Percentiles rank a stretch among this genome's conserved stretches.
phyloP scores from a whole-genome alignment of 2,113 vertebrate genomes.

The Trochalopteron elliotii region DNA sequence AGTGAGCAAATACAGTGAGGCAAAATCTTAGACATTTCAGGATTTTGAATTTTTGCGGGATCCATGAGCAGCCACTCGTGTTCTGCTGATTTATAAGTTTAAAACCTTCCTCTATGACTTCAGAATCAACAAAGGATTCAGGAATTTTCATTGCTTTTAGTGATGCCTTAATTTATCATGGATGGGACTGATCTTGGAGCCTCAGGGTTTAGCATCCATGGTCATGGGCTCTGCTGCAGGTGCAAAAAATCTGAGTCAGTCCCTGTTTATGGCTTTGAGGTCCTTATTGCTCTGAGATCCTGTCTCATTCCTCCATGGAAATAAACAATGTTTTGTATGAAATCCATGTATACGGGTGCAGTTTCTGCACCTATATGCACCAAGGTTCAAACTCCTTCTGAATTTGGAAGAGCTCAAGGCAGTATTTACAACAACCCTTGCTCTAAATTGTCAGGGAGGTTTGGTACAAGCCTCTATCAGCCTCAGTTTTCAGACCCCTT shows the following conservation, averaged over 20 bases:
- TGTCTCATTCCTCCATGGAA: not conserved
- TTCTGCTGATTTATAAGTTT: not conserved
- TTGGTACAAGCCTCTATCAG: not conserved
- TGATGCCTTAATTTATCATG: not conserved
- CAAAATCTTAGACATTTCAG: not conserved
- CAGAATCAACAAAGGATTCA: not conserved
- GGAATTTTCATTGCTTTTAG: not conserved
- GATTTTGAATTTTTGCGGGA: not conserved
- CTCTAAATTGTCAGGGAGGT: not conserved
- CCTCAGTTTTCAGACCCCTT: not conserved
- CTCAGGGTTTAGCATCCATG: not conserved
- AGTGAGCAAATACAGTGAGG: not conserved
- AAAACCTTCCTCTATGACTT: not conserved
- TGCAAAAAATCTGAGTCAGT: not conserved
- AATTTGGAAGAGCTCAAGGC: not conserved
- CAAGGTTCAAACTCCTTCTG: not conserved
- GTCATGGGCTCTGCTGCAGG: not conserved
- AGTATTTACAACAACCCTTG: not conserved
- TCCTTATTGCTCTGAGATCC: not conserved
- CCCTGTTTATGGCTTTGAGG: not conserved
- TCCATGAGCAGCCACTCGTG: fast-evolving
- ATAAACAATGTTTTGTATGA: not conserved
- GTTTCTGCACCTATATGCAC: not conserved
- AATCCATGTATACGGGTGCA: not conserved
- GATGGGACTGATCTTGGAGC: not conserved